Conservation (phyloP, 1,140 invertebrate species). For the Pemphigus obesinymphae region DNA sequence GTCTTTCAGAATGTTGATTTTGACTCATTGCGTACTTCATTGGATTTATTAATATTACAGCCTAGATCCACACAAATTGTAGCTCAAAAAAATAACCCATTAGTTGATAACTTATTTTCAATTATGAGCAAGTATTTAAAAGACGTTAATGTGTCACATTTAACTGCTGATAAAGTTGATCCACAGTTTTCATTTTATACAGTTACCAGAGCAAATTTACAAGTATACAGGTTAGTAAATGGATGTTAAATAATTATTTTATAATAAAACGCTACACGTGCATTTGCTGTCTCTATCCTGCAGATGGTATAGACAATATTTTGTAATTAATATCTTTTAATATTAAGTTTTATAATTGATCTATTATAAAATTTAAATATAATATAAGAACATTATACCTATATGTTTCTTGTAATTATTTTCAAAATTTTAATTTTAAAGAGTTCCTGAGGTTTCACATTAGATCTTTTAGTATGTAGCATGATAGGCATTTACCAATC, state of each 20-base stretch:
- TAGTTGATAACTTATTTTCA: constrained; percentile 65
- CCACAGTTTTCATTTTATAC: constrained; percentile 92
- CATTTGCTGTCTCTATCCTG: too few species aligned
- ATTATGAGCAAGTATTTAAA: constrained; percentile 70
- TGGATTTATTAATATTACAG: constrained; percentile 66
- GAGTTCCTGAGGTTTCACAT: too few species aligned
- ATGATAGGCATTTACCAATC: too few species aligned
- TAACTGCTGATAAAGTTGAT: constrained; percentile 75
- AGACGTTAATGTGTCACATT: constrained; percentile 65
- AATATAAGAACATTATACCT: too few species aligned
- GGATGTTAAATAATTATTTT: too few species aligned
- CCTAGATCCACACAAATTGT: constrained; percentile 70
- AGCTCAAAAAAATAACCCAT: constrained; percentile 60
- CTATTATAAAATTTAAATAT: too few species aligned
- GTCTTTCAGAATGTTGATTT: constrained; percentile 64
- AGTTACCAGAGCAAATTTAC: constrained; percentile 68
- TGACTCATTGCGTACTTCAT: constrained; percentile 66
- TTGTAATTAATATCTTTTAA: too few species aligned
- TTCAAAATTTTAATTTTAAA: too few species aligned
- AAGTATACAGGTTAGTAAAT: constrained; percentile 77
- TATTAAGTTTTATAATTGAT: too few species aligned
- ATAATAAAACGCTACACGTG: background rate
- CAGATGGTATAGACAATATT: too few species aligned
- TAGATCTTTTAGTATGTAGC: too few species aligned
- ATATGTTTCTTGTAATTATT: too few species aligned